These are phyloP conservation scores for Phalloptychus januarius DNA, from an alignment of 2,797 vertebrate genomes.

Conservation along the genomic window DNA sequence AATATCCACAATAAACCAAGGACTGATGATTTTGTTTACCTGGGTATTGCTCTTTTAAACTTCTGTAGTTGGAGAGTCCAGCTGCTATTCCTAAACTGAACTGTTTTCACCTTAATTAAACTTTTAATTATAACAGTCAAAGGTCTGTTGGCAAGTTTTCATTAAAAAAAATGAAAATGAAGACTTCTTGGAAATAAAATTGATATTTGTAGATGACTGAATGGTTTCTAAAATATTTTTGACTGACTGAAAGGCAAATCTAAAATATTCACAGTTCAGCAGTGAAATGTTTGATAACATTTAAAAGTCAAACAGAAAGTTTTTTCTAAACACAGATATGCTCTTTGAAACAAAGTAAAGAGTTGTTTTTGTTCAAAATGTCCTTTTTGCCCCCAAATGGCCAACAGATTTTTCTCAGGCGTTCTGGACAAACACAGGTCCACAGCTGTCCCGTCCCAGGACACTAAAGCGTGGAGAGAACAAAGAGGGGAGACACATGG, in stretches of 20 bases:
- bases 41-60: background rate
- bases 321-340: background rate
- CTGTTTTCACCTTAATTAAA: background rate
- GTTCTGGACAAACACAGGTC: conserved; percentile 56
- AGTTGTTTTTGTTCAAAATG: background rate
- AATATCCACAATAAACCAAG: background rate
- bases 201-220: background rate
- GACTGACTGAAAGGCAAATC: background rate
- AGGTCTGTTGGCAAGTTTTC: background rate
- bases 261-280: background rate
- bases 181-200: background rate
- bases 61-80: background rate
- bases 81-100: background rate
- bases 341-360: background rate
- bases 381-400: conserved; percentile 18
- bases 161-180: background rate
- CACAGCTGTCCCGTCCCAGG: conserved; percentile 72
- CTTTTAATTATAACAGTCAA: background rate
- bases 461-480: conserved; percentile 55
- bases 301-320: background rate
- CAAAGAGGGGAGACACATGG: conserved; percentile 57
- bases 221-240: background rate
- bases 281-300: background rate
- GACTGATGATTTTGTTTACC: background rate
- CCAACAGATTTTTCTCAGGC: conserved; percentile 51